Evolutionary conservation across 2,888 invertebrate species (phyloP).

Genomic region (Epirrhoe tristata): DNA sequence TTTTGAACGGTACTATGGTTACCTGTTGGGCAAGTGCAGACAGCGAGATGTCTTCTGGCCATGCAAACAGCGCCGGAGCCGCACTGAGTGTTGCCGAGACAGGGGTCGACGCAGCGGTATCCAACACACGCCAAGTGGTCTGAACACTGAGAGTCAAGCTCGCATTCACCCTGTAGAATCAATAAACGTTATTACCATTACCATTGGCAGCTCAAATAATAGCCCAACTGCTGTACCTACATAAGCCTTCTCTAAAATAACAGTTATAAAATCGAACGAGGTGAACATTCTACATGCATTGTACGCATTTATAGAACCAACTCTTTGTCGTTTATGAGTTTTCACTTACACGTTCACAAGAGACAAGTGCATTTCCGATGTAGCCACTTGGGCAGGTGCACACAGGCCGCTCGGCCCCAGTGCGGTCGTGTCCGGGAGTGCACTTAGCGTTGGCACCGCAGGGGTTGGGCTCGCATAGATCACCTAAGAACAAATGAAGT

Average conservation of each 20-base stretch:
- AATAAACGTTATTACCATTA: too few relatives aligned
- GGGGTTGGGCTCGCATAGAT: conserved; percentile 94
- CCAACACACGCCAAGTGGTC: conserved; percentile 92
- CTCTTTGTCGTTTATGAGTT: too few relatives aligned
- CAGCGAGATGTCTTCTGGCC: conserved; percentile 91
- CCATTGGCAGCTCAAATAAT: too few relatives aligned
- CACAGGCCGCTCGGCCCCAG: conserved; percentile 93
- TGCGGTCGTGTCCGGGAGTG: conserved; percentile 93
- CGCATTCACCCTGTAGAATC: conserved; percentile 89
- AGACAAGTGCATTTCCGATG: conserved; percentile 90
- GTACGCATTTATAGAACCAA: too few relatives aligned
- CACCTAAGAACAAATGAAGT: conserved; percentile 81
- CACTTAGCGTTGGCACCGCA: conserved; percentile 92
- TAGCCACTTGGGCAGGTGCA: conserved; percentile 93
- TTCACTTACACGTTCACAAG: conserved; percentile 86
- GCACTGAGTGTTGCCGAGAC: conserved; percentile 89
- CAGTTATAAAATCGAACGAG: too few relatives aligned
- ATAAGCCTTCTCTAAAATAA: too few relatives aligned
- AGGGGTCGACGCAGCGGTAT: conserved; percentile 90
- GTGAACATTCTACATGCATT: too few relatives aligned
- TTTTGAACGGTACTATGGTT: conserved; percentile 24
- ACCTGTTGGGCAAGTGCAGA: conserved; percentile 92
- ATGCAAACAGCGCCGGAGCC: conserved; percentile 91
- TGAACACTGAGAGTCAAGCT: conserved; percentile 90
- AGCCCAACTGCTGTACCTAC: too few relatives aligned